phyloP scores from a whole-genome alignment of 2,797 vertebrate species.

The Scarus forsteni region DNA sequence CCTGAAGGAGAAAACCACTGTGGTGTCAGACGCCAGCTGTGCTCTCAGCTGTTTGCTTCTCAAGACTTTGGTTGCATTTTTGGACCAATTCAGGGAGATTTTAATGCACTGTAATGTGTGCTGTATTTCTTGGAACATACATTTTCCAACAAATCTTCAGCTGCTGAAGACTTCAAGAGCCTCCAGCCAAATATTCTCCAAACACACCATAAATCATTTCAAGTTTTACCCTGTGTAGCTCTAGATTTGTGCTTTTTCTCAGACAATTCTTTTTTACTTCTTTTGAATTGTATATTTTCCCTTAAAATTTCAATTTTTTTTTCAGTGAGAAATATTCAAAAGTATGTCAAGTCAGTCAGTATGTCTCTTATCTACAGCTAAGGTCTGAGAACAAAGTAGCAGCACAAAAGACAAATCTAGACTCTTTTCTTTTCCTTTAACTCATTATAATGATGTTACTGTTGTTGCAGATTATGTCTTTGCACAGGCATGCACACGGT shows the following conservation, averaged over 20 bases:
- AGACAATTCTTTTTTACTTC: too few species aligned
- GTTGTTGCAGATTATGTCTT: not conserved
- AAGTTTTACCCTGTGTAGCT: not conserved
- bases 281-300: too few species aligned
- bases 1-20: conserved; percentile 30
- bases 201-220: too few species aligned
- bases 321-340: too few species aligned
- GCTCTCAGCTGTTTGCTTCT: conserved; percentile 45
- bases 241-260: not conserved
- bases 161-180: not conserved
- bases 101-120: not conserved
- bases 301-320: too few species aligned
- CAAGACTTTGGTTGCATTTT: not conserved
- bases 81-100: not conserved
- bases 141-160: not conserved
- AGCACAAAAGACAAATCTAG: too few species aligned
- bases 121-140: not conserved
- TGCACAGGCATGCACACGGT: not conserved
- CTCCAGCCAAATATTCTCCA: too few species aligned
- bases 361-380: too few species aligned
- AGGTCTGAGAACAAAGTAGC: too few species aligned
- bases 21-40: conserved; percentile 44
- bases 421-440: not conserved
- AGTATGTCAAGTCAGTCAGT: too few species aligned
- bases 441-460: not conserved